A percentile compares a stretch with the other conserved stretches of the same genome.
These are phyloP conservation scores for Apodemia hepburni DNA, from an alignment of 2,888 invertebrate genomes.

Conservation along the genomic window DNA sequence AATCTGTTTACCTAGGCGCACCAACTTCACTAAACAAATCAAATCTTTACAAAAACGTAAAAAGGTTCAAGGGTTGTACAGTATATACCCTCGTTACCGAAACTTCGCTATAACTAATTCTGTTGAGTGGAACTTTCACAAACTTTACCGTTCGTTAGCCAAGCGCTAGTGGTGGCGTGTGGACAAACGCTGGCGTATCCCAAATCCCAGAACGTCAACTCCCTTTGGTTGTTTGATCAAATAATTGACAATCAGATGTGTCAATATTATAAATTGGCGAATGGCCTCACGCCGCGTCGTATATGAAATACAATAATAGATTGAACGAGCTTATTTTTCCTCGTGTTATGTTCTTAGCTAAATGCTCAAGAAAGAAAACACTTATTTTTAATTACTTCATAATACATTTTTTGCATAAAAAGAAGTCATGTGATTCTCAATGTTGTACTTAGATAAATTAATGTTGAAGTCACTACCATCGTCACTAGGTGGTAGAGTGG, in stretches of 20 bases:
- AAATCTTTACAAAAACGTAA: conserved; percentile 1
- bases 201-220: conserved; percentile 23
- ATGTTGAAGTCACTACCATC: too few species aligned
- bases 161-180: conserved; percentile 27
- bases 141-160: conserved; percentile 41
- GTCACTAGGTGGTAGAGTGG: too few species aligned
- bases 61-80: conserved; percentile 33
- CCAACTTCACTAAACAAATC: too few species aligned
- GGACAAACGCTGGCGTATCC: conserved; percentile 23
- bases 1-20: too few species aligned
- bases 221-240: conserved; percentile 32
- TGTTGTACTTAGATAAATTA: too few species aligned
- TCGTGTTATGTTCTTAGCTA: too few species aligned
- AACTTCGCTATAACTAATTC: conserved; percentile 63
- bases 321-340: too few species aligned
- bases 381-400: too few species aligned
- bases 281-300: conserved; percentile 9
- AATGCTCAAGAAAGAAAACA: too few species aligned
- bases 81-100: conserved; percentile 46
- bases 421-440: too few species aligned
- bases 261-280: conserved; percentile 32
- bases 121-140: conserved; percentile 47
- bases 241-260: conserved; percentile 33
- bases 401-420: too few species aligned
- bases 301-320: background rate